These are phyloP conservation scores for Liodrosophila aerea DNA, from an alignment of 2,888 invertebrate species.

Conservation along the genomic window DNA sequence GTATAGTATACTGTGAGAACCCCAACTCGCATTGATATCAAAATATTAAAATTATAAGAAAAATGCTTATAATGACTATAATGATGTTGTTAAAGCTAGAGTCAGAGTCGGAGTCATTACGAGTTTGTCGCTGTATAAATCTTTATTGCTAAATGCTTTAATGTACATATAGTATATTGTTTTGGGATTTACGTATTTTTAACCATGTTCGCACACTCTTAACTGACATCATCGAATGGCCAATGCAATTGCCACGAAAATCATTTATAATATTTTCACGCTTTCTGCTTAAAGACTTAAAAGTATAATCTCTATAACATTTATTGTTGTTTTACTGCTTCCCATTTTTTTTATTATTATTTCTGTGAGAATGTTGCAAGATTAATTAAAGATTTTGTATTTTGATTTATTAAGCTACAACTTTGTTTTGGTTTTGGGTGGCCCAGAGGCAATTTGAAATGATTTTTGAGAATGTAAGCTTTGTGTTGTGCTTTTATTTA, in stretches of 20 bases:
- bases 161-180: conserved; percentile 11
- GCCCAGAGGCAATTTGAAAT: conserved; percentile 8
- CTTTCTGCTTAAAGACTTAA: conserved; percentile 25
- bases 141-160: conserved; percentile 12
- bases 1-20: conserved; percentile 48
- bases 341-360: conserved; percentile 4
- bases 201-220: conserved; percentile 42
- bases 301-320: conserved; percentile 13
- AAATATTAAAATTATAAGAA: conserved; percentile 29
- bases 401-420: conserved; percentile 58
- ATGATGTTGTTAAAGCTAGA: conserved; percentile 24
- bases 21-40: conserved; percentile 43
- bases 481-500: conserved; percentile 3
- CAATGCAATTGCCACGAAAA: conserved; percentile 34
- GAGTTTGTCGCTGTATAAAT: conserved; percentile 1
- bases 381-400: conserved; percentile 58
- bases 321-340: conserved; percentile 17
- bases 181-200: conserved; percentile 26
- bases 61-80: conserved; percentile 47
- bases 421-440: conserved; percentile 37
- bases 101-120: conserved; percentile 4
- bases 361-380: conserved; percentile 29
- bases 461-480: not conserved
- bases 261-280: conserved; percentile 48
- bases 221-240: conserved; percentile 44